Percentiles rank a stretch among this genome's conserved stretches.
Evolutionary conservation across 2,888 invertebrate genomes (phyloP).

Genomic region (Papilio demoleus): DNA sequence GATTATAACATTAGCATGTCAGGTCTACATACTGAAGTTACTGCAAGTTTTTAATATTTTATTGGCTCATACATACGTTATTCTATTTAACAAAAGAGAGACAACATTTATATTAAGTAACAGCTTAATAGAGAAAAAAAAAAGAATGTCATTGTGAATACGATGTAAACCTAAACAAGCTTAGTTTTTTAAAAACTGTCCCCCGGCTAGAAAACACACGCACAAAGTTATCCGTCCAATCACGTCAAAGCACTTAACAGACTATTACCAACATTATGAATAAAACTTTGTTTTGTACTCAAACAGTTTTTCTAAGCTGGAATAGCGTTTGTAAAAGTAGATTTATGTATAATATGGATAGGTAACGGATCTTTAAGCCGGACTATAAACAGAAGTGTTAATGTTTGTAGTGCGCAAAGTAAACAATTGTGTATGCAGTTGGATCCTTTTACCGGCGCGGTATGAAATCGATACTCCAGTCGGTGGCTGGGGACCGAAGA

Average conservation of each 20-base stretch:
- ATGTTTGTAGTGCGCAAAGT: conserved; percentile 55
- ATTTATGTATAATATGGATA: conserved; percentile 29
- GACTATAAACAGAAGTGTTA: conserved; percentile 59
- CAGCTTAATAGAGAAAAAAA: not conserved
- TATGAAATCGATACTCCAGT: conserved; percentile 54
- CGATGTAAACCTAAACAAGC: not conserved
- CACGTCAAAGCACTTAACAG: conserved; percentile 27
- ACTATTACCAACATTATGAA: conserved; percentile 22
- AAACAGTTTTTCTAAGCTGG: conserved; percentile 30
- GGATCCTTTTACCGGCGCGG: conserved; percentile 51
- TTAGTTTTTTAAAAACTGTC: conserved; percentile 3
- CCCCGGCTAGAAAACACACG: not conserved
- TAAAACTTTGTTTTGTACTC: conserved; percentile 22
- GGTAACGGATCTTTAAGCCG: conserved; percentile 43
- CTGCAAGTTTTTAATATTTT: no score
- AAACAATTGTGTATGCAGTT: conserved; percentile 47
- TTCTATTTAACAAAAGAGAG: no score
- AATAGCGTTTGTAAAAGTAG: conserved; percentile 22
- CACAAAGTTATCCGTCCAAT: not conserved
- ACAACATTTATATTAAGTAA: no score
- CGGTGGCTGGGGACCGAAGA: conserved; percentile 27
- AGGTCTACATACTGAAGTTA: no score
- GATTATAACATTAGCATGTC: no score
- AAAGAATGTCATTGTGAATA: not conserved
- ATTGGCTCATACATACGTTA: no score